Evolutionary conservation across 2,888 invertebrate species (phyloP), one percentile per base, ranked within the genome.

Genomic region (Pilophorus perplexus): DNA sequence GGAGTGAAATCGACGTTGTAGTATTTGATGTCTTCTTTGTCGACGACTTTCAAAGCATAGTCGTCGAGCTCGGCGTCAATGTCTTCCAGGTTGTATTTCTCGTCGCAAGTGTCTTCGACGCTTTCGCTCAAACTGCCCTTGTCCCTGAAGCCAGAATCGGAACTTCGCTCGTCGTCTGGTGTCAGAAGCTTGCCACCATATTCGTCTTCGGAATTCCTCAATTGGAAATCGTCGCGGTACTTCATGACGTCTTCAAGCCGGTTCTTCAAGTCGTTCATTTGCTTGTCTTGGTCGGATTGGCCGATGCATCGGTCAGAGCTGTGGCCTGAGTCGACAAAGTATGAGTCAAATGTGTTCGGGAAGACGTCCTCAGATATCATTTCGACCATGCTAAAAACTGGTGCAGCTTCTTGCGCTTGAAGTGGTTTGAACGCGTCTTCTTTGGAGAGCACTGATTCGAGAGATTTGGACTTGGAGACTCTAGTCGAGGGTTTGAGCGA

Each of bases 111-210:
- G 64, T 74, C 74, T 60, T 74, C 75, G 57, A 73, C 73, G 48
- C 74, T 74, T 59, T 74, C 74, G 67, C 74, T 74, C 14, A 74
- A 66, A 67, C 75, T 74, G n/a, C 79, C 79, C 69, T 80, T 80
- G 67, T 79, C 79, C 12, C 79, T 74, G 60, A 79, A 80, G 50
- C 79, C 80, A 16, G 79, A 79, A 67, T 80, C 80, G n/a, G 79
- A 79, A 68, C 80, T 80, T 20, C 79, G 74, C 67, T 80, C 80
- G 57, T 80, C 79, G 66, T 80, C 80, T 1, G 80, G 80, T 0
- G 80, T 80, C 16, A 77, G 76, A n/a, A 78, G 72, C 55, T 77
- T 77, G 28, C 77, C 78, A 25, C 77, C 74, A 6, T 78, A 78
- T n/a, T 79, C 77, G 50, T 78, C 78, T 10, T 78, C 78, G 3